phyloP scores from a whole-genome alignment of 2,113 vertebrate genomes.

The Crypturellus undulatus region DNA sequence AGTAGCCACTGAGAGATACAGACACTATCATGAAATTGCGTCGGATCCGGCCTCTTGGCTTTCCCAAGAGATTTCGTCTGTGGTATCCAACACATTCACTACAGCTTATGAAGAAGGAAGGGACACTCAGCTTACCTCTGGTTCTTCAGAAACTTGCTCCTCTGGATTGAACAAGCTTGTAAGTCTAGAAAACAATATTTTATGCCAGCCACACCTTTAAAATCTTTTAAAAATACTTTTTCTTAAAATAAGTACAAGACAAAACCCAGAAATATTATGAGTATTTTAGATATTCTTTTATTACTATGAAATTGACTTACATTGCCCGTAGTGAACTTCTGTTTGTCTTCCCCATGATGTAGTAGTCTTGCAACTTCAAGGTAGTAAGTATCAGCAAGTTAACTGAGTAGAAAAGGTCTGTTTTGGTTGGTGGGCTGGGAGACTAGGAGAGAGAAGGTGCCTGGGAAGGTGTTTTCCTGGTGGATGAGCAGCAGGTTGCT shows the following conservation, averaged over 20 bases:
- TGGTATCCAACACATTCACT: slow-evolving; percentile 16
- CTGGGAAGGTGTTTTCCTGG: neutral
- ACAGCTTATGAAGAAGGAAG: slow-evolving; percentile 41
- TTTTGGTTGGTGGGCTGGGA: neutral
- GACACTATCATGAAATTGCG: slow-evolving; percentile 22
- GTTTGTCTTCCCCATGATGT: neutral
- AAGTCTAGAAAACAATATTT: slow-evolving; percentile 19
- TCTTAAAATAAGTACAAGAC: neutral
- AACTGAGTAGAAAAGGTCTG: neutral
- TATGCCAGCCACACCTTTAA: neutral
- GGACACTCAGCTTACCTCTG: slow-evolving; percentile 20
- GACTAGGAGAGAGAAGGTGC: neutral
- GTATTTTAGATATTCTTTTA: neutral
- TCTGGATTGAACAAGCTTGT: slow-evolving; percentile 34
- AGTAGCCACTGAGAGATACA: slow-evolving; percentile 15
- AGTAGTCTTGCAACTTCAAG: neutral
- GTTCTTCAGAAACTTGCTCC: neutral
- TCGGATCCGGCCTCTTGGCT: slow-evolving; percentile 15
- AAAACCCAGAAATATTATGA: neutral
- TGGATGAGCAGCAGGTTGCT: neutral
- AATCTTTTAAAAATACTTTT: neutral
- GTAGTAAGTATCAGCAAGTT: neutral
- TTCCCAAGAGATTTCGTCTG: slow-evolving; percentile 33
- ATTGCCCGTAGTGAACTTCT: neutral
- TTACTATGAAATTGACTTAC: neutral